Conservation (phyloP, 2,113 vertebrate species). For the Atlantisia rogersi region DNA sequence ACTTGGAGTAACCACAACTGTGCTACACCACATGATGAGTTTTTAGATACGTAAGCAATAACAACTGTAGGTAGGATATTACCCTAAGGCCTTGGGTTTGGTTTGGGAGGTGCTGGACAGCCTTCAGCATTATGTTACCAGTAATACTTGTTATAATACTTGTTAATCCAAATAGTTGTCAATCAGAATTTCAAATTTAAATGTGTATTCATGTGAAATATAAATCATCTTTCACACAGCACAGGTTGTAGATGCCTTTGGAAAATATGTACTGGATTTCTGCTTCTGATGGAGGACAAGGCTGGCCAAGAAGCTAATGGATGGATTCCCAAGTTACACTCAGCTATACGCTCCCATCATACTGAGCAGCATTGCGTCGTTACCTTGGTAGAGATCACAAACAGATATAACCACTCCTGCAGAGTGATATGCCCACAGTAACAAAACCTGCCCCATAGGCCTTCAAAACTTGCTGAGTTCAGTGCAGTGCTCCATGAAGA, state of each 20-base stretch:
- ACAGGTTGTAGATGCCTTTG: not conserved
- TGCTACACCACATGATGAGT: not conserved
- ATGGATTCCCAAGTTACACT: not conserved
- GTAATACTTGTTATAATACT: slow-evolving; percentile 53
- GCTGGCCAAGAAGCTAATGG: not conserved
- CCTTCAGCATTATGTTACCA: not conserved
- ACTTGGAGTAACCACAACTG: not conserved
- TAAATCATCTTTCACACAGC: not conserved
- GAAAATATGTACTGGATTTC: not conserved
- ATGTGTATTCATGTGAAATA: not conserved
- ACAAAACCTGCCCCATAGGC: not conserved
- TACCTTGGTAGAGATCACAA: not conserved
- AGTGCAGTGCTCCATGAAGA: not conserved
- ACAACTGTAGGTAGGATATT: not conserved
- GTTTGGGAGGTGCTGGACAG: slow-evolving; percentile 14
- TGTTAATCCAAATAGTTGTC: slow-evolving; percentile 17
- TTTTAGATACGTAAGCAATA: not conserved
- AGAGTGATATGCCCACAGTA: not conserved
- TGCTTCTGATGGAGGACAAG: not conserved
- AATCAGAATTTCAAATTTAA: slow-evolving; percentile 1
- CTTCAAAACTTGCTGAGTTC: not conserved
- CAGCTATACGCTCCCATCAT: not conserved
- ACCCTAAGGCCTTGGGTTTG: not conserved
- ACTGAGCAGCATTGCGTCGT: accelerated
- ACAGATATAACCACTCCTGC: not conserved